phyloP scores from a whole-genome alignment of 2,888 invertebrate genomes.

The Heliconius ethilla region DNA sequence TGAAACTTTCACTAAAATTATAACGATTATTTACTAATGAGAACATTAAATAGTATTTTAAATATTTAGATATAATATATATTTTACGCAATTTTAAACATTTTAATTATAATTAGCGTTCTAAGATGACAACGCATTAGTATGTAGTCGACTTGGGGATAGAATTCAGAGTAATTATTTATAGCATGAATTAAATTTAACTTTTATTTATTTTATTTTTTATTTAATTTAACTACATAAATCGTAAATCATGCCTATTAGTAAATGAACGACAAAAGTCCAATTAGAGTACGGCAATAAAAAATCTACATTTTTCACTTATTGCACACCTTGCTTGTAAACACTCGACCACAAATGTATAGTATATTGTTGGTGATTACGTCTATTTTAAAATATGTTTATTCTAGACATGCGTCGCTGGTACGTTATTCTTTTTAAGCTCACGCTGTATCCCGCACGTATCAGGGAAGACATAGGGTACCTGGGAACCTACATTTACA shows the following conservation, averaged over 20 bases:
- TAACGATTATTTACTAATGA: too few species aligned
- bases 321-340: neutral
- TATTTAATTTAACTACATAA: neutral
- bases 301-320: neutral
- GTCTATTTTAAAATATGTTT: conserved; percentile 34
- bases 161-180: neutral
- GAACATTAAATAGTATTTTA: too few species aligned
- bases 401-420: conserved; percentile 47
- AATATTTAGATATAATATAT: too few species aligned
- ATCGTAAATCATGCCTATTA: neutral
- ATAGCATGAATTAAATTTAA: neutral
- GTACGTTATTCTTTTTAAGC: conserved; percentile 35
- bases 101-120: neutral
- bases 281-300: conserved; percentile 2
- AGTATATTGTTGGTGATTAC: neutral
- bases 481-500: too few species aligned
- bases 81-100: too few species aligned
- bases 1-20: too few species aligned
- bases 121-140: neutral
- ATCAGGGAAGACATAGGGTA: too few species aligned
- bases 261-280: neutral
- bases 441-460: too few species aligned
- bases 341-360: conserved; percentile 10
- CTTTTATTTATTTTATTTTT: neutral
- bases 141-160: neutral